Evolutionary conservation across 2,888 invertebrate genomes (phyloP).

Genomic region (Merodon equestris): DNA sequence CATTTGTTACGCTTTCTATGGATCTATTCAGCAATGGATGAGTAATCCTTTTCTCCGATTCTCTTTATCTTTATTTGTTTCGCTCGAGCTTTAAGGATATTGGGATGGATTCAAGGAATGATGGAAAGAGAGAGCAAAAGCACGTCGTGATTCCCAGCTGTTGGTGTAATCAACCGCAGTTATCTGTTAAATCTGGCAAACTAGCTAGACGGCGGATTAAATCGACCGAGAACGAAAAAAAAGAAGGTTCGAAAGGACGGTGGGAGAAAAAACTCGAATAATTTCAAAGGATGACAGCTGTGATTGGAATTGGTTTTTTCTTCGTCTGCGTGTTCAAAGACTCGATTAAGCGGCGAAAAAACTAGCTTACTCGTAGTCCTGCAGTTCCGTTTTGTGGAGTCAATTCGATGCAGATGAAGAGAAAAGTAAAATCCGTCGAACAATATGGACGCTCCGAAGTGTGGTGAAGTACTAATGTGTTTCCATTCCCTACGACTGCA

Average conservation of each 20-base stretch:
- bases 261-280: not conserved
- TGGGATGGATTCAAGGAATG: slow-evolving; percentile 9
- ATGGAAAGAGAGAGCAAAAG: slow-evolving; percentile 2
- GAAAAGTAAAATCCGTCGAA: too few species aligned
- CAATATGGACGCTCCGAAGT: too few species aligned
- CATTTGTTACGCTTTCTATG: slow-evolving; percentile 24
- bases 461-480: too few species aligned
- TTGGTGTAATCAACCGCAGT: slow-evolving; percentile 48
- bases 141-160: slow-evolving; percentile 35
- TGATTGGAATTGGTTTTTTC: slow-evolving; percentile 19
- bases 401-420: too few species aligned
- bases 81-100: slow-evolving; percentile 21
- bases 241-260: not conserved
- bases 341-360: too few species aligned
- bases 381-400: too few species aligned
- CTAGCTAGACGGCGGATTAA: slow-evolving; percentile 1
- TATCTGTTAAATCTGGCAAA: slow-evolving; percentile 48
- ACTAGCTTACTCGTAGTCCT: too few species aligned
- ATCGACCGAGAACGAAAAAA: too few species aligned
- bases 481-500: too few species aligned
- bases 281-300: slow-evolving; percentile 22
- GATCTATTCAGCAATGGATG: not conserved
- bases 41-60: slow-evolving; percentile 26
- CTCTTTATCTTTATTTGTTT: not conserved
- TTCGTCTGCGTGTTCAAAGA: not conserved